Evolutionary conservation across 2,888 invertebrate genomes (phyloP), one percentile per base, ranked within the genome.

Genomic region (Herminia tarsipennalis): DNA sequence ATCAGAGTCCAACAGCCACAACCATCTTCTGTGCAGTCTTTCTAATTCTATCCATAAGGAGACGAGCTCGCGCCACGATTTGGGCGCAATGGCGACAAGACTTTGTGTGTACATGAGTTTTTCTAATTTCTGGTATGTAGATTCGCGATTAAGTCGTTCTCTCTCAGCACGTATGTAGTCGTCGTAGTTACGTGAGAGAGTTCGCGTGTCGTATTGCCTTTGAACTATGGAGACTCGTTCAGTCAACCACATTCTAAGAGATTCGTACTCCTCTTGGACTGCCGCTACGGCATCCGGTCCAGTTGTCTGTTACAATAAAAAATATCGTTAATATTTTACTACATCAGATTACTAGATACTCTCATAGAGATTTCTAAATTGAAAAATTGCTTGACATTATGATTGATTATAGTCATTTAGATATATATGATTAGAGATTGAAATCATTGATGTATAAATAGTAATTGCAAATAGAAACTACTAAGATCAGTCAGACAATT

Each of bases 21-120:
- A 93, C 98, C 98, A 98, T 73, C 95, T 94, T 68, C 95, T 92
- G 88, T 97, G 93, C 86, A 97, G 92, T 66, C 93, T 88, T 74
- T 97, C 95, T 38, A 98, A 92, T 73, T 95, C 95, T 61, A 94
- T 93, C 98, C 98, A 98, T 18, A 96, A 92, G 20, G 93, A 92
- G 65, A 95, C 94, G 9, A 98, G 93, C 67, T 96, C 95, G 41
- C 93, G 93, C 98, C 98, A 98, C n/a, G 96, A 95, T 62, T 96
- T 96, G 30, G 94, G 93, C 3, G 96, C 95, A 52, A 98, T 95
- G 63, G 96, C 96, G 52, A 97, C 94, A 70, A 96, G 93, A 72
- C 95, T 95, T 74, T 96, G 95, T 1, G 95, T 95, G 69, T 96
- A 95, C 64, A 96, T 95, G 47, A 97, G 93, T 73, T 94, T 94